Conservation (phyloP, 2,888 invertebrate genomes). For the Cantharis lateralis region DNA sequence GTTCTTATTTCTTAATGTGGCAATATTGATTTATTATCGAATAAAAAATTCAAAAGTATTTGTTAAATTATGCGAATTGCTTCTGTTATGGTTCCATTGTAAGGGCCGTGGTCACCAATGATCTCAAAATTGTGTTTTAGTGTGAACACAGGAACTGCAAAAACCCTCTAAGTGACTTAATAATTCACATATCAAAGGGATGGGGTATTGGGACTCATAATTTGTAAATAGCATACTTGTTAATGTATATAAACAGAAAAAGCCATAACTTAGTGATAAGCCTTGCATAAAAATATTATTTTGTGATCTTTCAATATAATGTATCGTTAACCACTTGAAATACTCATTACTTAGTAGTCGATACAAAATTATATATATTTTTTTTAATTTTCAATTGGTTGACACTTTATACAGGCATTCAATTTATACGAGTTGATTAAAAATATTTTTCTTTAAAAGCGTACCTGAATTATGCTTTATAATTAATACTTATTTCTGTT, state of each 20-base stretch:
- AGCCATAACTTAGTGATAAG: conserved; percentile 49
- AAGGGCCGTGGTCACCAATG: conserved; percentile 46
- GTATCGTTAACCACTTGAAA: conserved; percentile 27
- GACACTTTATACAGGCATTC: conserved; percentile 11
- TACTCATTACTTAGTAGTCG: not conserved
- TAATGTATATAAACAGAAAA: conserved; percentile 45
- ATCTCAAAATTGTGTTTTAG: conserved; percentile 50
- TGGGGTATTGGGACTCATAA: conserved; percentile 39
- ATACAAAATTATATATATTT: not conserved
- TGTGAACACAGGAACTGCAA: conserved; percentile 24
- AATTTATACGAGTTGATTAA: not conserved
- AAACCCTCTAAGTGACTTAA: conserved; percentile 14
- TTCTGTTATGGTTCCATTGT: conserved; percentile 34
- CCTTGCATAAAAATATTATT: conserved; percentile 21
- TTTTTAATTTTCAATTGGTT: conserved; percentile 15
- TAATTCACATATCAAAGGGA: conserved; percentile 27
- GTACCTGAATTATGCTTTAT: conserved; percentile 57
- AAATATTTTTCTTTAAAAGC: conserved; percentile 37
- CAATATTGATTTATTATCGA: conserved; percentile 44
- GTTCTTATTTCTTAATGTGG: conserved; percentile 42
- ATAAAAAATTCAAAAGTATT: conserved; percentile 27
- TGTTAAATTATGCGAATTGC: conserved; percentile 39
- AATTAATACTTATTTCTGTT: conserved; percentile 37
- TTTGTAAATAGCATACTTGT: conserved; percentile 46
- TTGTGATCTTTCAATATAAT: conserved; percentile 27